Percentiles rank a stretch among this genome's conserved stretches.
These are phyloP conservation scores for Sinocyclocheilus rhinocerous DNA, from an alignment of 2,113 vertebrate genomes.

Conservation along the genomic window DNA sequence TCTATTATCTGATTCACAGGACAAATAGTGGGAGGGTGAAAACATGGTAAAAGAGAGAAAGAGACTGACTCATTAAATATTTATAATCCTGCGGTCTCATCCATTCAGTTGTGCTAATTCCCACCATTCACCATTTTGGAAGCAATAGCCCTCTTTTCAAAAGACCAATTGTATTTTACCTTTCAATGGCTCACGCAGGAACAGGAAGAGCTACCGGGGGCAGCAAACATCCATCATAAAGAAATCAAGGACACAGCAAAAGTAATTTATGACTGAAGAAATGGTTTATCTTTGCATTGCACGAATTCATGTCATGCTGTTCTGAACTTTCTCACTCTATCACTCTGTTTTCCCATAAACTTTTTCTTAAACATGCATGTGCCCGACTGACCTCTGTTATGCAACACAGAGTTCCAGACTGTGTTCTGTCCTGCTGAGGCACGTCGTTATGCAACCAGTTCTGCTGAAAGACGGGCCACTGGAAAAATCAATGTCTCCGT, in stretches of 20 bases:
- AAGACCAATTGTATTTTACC: constrained; percentile 10
- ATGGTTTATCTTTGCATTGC: not conserved
- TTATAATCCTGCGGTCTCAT: constrained; percentile 58
- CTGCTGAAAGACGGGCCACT: not conserved
- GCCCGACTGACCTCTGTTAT: not conserved
- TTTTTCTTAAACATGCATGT: not conserved
- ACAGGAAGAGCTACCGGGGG: not conserved
- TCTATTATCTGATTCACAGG: not conserved
- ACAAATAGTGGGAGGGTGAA: not conserved
- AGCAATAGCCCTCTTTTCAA: constrained; percentile 15
- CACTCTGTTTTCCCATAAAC: not conserved
- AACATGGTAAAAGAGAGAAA: not conserved
- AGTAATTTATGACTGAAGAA: not conserved
- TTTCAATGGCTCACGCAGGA: not conserved
- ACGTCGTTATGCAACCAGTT: constrained; percentile 11
- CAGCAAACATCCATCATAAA: not conserved
- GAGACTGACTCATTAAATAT: constrained; percentile 60
- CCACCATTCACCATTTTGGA: not conserved
- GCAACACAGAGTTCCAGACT: not conserved
- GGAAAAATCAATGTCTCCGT: not conserved
- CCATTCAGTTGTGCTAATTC: constrained; percentile 9
- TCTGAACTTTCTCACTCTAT: not conserved
- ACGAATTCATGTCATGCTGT: not conserved
- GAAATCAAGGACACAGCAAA: not conserved
- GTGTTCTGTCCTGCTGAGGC: not conserved